Evolutionary conservation across 2,797 vertebrate species (phyloP).

Genomic region (Argentina silus): DNA sequence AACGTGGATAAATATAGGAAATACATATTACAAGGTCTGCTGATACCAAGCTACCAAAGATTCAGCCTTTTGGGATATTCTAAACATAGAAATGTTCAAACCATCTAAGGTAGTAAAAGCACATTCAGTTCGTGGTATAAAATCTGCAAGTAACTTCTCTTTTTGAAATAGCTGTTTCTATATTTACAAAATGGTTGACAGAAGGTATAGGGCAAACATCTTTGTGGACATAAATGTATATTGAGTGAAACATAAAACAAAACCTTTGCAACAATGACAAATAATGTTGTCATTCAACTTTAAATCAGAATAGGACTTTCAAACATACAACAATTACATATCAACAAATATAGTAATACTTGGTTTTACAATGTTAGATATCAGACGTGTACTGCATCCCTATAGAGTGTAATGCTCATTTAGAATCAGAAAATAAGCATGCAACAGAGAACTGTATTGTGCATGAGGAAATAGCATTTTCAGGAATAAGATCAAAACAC

Average conservation of each 20-base stretch:
- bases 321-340: slow-evolving; percentile 70
- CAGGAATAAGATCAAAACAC: slow-evolving; percentile 45
- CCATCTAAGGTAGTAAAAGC: slow-evolving; percentile 79
- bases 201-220: slow-evolving; percentile 58
- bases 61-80: slow-evolving; percentile 64
- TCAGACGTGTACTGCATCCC: slow-evolving; percentile 67
- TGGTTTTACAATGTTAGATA: slow-evolving; percentile 71
- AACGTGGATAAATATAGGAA: slow-evolving; percentile 63
- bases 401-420: slow-evolving; percentile 65
- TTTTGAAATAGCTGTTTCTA: slow-evolving; percentile 71
- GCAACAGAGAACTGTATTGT: slow-evolving; percentile 73
- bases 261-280: slow-evolving; percentile 30
- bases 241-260: slow-evolving; percentile 52
- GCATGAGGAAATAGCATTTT: slow-evolving; percentile 68
- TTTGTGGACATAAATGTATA: slow-evolving; percentile 63
- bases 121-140: slow-evolving; percentile 85
- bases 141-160: slow-evolving; percentile 80
- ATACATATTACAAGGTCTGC: slow-evolving; percentile 70
- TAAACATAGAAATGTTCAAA: slow-evolving; percentile 74
- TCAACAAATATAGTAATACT: slow-evolving; percentile 75
- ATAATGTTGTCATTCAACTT: slow-evolving; percentile 11
- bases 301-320: slow-evolving; percentile 44
- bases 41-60: slow-evolving; percentile 75
- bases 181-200: slow-evolving; percentile 74
- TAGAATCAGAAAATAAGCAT: slow-evolving; percentile 72